These are phyloP conservation scores for Odontomyia ornata DNA, from an alignment of 2,888 invertebrate genomes.

Conservation along the genomic window DNA sequence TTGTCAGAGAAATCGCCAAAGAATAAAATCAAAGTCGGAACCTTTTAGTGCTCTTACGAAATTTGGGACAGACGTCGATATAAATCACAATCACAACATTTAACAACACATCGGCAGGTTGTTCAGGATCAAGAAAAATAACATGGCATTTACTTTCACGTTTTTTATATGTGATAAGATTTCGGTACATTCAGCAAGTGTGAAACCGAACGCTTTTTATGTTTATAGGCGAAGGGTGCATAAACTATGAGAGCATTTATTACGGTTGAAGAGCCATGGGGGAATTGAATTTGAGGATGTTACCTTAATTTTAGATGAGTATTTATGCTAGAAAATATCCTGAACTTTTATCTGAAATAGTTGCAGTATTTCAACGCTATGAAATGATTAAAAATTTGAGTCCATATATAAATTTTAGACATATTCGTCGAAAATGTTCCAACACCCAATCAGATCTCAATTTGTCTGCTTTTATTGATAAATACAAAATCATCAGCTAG, in stretches of 20 bases:
- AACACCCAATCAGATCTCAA: too few species aligned
- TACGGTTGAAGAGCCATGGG: slow-evolving; percentile 17
- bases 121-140: slow-evolving; percentile 4
- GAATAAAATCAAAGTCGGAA: not conserved
- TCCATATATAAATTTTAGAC: too few species aligned
- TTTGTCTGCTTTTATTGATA: too few species aligned
- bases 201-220: slow-evolving; percentile 23
- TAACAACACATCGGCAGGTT: slow-evolving; percentile 38
- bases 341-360: too few species aligned
- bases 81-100: slow-evolving; percentile 44
- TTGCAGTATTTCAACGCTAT: too few species aligned
- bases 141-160: not conserved
- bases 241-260: slow-evolving; percentile 37
- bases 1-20: slow-evolving; percentile 13
- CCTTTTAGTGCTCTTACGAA: slow-evolving; percentile 37
- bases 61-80: slow-evolving; percentile 29
- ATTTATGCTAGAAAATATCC: too few species aligned
- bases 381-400: too few species aligned
- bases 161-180: not conserved
- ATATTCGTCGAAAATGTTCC: too few species aligned
- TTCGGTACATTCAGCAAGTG: not conserved
- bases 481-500: too few species aligned
- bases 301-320: not conserved
- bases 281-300: not conserved
- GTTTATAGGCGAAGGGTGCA: slow-evolving; percentile 40